Percentiles rank a stretch among this genome's conserved stretches.
Conservation (phyloP, 2,113 vertebrate genomes). For the Paedocypris sp. region DNA sequence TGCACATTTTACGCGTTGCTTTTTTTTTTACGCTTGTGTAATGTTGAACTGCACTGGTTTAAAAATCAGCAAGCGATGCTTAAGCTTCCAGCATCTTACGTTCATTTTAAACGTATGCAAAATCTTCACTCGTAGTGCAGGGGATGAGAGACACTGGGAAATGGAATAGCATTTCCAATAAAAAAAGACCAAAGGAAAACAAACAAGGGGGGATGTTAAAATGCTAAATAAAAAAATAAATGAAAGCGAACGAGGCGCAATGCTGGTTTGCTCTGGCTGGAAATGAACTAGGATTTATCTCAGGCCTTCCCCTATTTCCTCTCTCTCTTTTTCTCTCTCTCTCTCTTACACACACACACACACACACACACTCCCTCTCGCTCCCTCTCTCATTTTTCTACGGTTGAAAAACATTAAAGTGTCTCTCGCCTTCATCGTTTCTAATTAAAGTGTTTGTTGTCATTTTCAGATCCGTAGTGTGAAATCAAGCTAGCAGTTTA, state of each 20-base stretch:
- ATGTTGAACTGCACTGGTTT: slow-evolving; percentile 39
- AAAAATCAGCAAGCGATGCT: slow-evolving; percentile 42
- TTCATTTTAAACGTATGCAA: slow-evolving; percentile 44
- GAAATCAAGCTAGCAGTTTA: slow-evolving; percentile 81
- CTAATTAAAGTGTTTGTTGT: slow-evolving; percentile 80
- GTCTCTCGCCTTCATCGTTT: slow-evolving; percentile 55
- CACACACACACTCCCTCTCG: not conserved
- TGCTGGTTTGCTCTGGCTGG: slow-evolving; percentile 43
- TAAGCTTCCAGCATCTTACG: slow-evolving; percentile 26
- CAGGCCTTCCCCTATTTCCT: slow-evolving; percentile 36
- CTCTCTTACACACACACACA: slow-evolving; percentile 14
- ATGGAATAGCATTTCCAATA: slow-evolving; percentile 46
- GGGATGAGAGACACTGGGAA: not conserved
- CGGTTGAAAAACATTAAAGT: slow-evolving; percentile 58
- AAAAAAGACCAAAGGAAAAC: slow-evolving; percentile 42
- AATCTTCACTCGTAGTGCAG: slow-evolving; percentile 36
- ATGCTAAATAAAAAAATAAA: slow-evolving; percentile 40
- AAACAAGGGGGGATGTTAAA: slow-evolving; percentile 42
- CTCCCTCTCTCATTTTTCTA: slow-evolving; percentile 42
- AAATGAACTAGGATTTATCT: slow-evolving; percentile 41
- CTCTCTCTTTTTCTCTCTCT: slow-evolving; percentile 29
- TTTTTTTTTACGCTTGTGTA: slow-evolving; percentile 2
- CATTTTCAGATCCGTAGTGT: slow-evolving; percentile 69
- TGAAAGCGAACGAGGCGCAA: slow-evolving; percentile 39
- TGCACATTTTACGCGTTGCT: not conserved